Percentiles rank a stretch among this genome's conserved stretches.
These are phyloP conservation scores for Drosophila dives DNA, from an alignment of 2,888 invertebrate species.

Conservation along the genomic window DNA sequence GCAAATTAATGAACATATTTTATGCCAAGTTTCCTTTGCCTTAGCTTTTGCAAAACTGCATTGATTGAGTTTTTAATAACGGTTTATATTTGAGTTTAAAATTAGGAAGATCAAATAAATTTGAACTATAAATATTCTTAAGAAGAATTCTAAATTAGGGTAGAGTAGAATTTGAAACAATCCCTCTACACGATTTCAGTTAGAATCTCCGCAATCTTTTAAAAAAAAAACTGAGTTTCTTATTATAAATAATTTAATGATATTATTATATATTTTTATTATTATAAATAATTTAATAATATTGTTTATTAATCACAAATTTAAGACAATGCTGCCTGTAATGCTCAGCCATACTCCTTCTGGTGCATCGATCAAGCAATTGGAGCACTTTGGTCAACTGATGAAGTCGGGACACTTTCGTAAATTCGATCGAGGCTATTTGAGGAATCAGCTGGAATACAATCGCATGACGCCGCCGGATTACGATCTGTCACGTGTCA, in stretches of 20 bases:
- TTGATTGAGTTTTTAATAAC: neutral
- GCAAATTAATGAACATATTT: too few relatives aligned
- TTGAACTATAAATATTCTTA: too few relatives aligned
- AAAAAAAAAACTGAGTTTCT: too few relatives aligned
- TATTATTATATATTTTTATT: neutral
- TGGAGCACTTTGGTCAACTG: constrained; percentile 85
- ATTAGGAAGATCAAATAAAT: neutral
- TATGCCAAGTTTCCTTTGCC: neutral
- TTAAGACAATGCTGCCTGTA: constrained; percentile 85
- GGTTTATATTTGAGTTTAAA: neutral
- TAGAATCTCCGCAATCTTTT: neutral
- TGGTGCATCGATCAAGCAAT: constrained; percentile 84
- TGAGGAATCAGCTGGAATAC: constrained; percentile 86
- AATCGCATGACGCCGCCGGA: constrained; percentile 86
- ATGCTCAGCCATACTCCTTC: constrained; percentile 85
- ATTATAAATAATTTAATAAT: constrained; percentile 4
- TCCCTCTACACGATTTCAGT: neutral
- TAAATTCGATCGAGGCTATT: constrained; percentile 85
- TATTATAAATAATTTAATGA: neutral
- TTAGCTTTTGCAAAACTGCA: neutral
- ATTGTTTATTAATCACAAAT: neutral
- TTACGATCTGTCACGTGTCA: constrained; percentile 86
- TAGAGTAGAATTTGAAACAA: neutral
- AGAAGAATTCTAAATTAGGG: neutral
- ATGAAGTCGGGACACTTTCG: constrained; percentile 85